These are phyloP conservation scores for Spea multiplicata DNA, from an alignment of 2,113 vertebrate species.

Conservation along the genomic window DNA sequence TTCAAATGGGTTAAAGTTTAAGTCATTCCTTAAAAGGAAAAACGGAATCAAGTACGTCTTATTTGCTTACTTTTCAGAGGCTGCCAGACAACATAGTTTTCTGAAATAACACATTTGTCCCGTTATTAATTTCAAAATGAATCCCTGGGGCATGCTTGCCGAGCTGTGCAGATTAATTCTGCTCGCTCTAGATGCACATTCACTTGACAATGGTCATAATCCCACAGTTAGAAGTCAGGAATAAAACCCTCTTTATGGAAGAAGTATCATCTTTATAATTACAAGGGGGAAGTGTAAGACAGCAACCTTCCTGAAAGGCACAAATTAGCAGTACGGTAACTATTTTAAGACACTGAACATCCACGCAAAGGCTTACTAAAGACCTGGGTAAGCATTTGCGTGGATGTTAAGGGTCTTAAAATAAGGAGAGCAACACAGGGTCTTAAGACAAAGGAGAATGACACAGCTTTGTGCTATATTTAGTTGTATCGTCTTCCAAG, in stretches of 20 bases:
- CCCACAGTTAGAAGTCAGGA: slow-evolving; percentile 3
- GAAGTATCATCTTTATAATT: slow-evolving; percentile 28
- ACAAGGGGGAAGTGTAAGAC: slow-evolving; percentile 2
- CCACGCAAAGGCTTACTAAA: slow-evolving; percentile 6
- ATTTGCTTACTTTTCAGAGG: slow-evolving; percentile 7
- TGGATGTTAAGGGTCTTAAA: no score
- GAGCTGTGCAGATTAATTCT: slow-evolving; percentile 38
- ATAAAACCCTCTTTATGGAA: slow-evolving; percentile 30
- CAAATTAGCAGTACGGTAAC: slow-evolving; percentile 30
- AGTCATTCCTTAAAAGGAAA: neutral
- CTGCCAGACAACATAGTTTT: neutral
- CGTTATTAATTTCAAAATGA: slow-evolving; percentile 16
- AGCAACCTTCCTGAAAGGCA: slow-evolving; percentile 38
- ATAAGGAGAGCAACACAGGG: no score
- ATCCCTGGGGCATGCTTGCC: slow-evolving; percentile 28
- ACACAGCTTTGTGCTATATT: slow-evolving; percentile 12
- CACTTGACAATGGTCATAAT: slow-evolving; percentile 32
- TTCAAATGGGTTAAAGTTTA: slow-evolving; percentile 4
- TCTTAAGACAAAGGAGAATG: neutral
- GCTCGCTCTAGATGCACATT: slow-evolving; percentile 4
- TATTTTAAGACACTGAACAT: slow-evolving; percentile 26
- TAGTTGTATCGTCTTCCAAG: slow-evolving; percentile 11
- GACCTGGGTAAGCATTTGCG: neutral
- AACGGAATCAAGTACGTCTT: neutral
- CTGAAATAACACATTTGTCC: slow-evolving; percentile 12